Evolutionary conservation across 2,113 vertebrate genomes (phyloP).

Genomic region (Pangasianodon gigas): DNA sequence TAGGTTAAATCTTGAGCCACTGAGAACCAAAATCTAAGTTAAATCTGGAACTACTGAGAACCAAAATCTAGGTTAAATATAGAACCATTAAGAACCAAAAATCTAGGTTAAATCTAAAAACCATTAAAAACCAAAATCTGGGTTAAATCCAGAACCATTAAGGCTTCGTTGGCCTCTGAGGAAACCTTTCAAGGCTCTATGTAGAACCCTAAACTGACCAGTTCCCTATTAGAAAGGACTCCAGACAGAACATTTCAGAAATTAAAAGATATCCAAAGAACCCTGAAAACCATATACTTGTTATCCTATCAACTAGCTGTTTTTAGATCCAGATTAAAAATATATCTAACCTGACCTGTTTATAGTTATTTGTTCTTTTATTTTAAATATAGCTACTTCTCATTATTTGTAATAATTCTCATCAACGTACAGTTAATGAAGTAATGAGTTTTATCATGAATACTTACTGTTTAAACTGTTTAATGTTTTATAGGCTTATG

Average conservation of each 20-base stretch:
- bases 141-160: background rate
- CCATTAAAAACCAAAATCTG: background rate
- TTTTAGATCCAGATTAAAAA: background rate
- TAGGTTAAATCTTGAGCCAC: background rate
- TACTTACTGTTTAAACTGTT: background rate
- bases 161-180: background rate
- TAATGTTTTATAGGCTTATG: background rate
- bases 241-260: background rate
- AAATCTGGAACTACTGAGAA: background rate
- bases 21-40: background rate
- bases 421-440: background rate
- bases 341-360: background rate
- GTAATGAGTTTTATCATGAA: background rate
- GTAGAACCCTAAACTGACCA: background rate
- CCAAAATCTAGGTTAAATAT: background rate
- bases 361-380: background rate
- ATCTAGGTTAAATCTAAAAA: background rate
- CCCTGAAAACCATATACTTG: background rate
- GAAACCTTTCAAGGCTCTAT: background rate
- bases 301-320: background rate
- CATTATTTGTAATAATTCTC: background rate
- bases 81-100: background rate
- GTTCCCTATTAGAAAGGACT: background rate
- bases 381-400: background rate
- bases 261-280: background rate